A percentile compares a stretch with the other conserved stretches of the same genome.
phyloP scores from a whole-genome alignment of 2,113 vertebrate species.

The Sylvicapra grimmia region DNA sequence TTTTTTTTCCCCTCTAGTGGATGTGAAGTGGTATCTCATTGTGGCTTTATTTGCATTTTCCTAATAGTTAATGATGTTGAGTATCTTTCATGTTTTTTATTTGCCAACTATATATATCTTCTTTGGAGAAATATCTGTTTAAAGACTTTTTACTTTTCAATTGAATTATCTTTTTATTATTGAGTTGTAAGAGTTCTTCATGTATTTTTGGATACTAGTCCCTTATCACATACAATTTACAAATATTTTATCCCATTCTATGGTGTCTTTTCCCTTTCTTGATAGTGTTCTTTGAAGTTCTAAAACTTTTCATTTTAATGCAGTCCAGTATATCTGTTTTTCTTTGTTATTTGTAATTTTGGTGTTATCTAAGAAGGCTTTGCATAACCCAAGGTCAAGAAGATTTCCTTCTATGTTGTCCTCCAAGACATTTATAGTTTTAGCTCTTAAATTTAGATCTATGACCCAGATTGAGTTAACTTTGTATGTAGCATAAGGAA shows the following conservation, averaged over 20 bases:
- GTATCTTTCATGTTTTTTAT: background rate
- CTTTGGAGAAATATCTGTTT: background rate
- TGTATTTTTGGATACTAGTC: background rate
- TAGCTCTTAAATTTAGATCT: background rate
- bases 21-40: background rate
- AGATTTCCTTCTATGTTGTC: background rate
- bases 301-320: background rate
- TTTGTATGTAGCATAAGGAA: background rate
- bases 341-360: background rate
- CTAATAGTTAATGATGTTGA: background rate
- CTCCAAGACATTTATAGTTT: background rate
- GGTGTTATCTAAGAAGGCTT: background rate
- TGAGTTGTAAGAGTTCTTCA: background rate
- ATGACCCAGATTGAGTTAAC: background rate
- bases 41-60: conserved; percentile 15
- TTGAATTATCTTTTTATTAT: background rate
- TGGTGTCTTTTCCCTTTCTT: background rate
- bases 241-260: background rate
- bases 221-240: background rate
- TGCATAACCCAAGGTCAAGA: background rate
- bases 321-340: background rate
- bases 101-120: background rate
- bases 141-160: background rate
- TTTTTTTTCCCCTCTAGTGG: background rate
- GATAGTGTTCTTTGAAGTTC: background rate